Evolutionary conservation across 2,797 vertebrate genomes (phyloP).

Genomic region (Acrocephalus scirpaceus): DNA sequence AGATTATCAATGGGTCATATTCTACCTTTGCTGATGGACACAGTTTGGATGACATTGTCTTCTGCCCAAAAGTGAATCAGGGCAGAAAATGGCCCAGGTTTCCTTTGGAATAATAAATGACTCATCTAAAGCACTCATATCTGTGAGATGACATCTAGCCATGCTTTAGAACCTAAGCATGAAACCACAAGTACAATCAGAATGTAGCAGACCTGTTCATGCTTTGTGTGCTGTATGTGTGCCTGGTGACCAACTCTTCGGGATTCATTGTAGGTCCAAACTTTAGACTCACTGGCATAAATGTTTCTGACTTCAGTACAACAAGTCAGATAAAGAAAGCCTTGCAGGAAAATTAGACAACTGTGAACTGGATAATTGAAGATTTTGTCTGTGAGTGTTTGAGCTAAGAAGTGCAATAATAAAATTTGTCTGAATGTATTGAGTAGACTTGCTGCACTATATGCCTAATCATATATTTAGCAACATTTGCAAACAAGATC

Average conservation of each 20-base stretch:
- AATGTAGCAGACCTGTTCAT: fast-evolving
- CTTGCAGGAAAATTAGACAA: neutral
- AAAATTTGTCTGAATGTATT: conserved; percentile 1
- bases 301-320: neutral
- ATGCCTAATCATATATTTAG: conserved; percentile 34
- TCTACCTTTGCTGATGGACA: neutral
- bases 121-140: neutral
- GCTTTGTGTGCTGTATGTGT: neutral
- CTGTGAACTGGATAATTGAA: neutral
- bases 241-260: neutral
- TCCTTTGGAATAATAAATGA: neutral
- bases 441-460: neutral
- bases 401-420: conserved; percentile 9
- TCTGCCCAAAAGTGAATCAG: neutral
- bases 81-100: neutral
- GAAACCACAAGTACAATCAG: neutral
- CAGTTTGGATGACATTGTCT: neutral
- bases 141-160: neutral
- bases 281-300: neutral
- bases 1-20: neutral
- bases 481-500: conserved; percentile 26
- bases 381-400: neutral
- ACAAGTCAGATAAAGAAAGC: neutral
- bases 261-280: neutral
- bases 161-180: neutral